Evolutionary conservation across 2,888 invertebrate genomes (phyloP).

Genomic region (Helobdella robusta): DNA sequence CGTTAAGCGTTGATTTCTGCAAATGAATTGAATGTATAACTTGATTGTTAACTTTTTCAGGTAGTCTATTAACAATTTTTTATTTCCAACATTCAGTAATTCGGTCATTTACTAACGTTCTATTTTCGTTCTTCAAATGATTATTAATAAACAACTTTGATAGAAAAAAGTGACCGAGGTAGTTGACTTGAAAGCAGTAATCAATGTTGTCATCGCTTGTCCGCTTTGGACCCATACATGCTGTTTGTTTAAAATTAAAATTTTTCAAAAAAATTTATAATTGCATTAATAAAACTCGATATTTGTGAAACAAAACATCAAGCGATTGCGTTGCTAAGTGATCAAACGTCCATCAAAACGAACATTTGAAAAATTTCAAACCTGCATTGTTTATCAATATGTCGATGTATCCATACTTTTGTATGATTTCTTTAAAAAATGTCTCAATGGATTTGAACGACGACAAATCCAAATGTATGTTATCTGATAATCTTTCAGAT

Average conservation of each 20-base stretch:
- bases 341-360: background rate
- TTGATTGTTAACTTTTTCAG: too few species aligned
- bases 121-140: conserved; percentile 7
- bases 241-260: conserved; percentile 31
- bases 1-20: too few species aligned
- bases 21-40: too few species aligned
- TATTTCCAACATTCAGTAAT: too few species aligned
- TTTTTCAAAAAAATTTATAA: too few species aligned
- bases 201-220: conserved; percentile 41
- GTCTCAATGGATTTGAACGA: background rate
- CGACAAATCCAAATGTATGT: conserved; percentile 5
- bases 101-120: too few species aligned
- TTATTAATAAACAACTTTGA: conserved; percentile 39
- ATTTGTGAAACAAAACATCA: too few species aligned
- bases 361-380: background rate
- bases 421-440: background rate
- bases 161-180: conserved; percentile 43
- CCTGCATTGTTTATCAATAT: conserved; percentile 18
- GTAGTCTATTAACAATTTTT: too few species aligned
- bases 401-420: conserved; percentile 3
- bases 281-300: too few species aligned
- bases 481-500: background rate
- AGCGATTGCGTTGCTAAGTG: too few species aligned
- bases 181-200: conserved; percentile 41
- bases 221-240: conserved; percentile 42